Evolutionary conservation across 1,140 invertebrate genomes (phyloP).

Genomic region (Lasioglossum baleicum): DNA sequence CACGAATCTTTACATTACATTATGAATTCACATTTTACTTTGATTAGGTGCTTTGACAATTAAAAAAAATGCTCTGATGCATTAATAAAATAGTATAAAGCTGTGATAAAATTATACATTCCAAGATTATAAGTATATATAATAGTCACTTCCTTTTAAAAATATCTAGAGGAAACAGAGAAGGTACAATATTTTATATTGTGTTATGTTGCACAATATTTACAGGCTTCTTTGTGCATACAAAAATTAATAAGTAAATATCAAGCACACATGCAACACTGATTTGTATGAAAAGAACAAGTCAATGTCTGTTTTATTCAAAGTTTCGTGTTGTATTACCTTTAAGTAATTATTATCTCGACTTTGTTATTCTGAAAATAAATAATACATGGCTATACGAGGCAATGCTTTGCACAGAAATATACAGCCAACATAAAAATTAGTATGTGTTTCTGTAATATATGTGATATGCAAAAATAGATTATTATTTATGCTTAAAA

Average conservation of each 20-base stretch:
- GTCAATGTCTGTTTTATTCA: constrained; percentile 72
- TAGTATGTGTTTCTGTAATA: constrained; percentile 54
- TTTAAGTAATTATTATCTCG: constrained; percentile 76
- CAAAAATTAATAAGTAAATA: constrained; percentile 55
- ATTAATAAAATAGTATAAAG: constrained; percentile 63
- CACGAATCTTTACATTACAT: constrained; percentile 62
- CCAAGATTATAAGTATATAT: constrained; percentile 52
- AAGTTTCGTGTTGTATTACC: constrained; percentile 75
- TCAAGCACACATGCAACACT: constrained; percentile 77
- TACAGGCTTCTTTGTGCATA: constrained; percentile 70
- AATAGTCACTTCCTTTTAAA: constrained; percentile 25
- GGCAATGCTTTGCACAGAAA: constrained; percentile 73
- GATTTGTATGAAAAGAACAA: constrained; percentile 71
- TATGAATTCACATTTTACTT: constrained; percentile 54
- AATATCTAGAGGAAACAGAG: constrained; percentile 52
- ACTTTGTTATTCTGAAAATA: constrained; percentile 79
- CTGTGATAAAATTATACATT: constrained; percentile 67
- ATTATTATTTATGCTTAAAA: constrained; percentile 32
- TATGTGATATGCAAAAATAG: constrained; percentile 33
- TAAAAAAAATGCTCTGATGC: constrained; percentile 42
- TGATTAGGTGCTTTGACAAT: constrained; percentile 60
- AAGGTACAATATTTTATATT: constrained; percentile 52
- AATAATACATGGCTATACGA: constrained; percentile 77
- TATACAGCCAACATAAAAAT: constrained; percentile 69
- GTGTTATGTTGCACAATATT: constrained; percentile 66